Evolutionary conservation across 2,797 vertebrate genomes (phyloP), one percentile per base, ranked within the genome.

Genomic region (Acanthurus tractus): DNA sequence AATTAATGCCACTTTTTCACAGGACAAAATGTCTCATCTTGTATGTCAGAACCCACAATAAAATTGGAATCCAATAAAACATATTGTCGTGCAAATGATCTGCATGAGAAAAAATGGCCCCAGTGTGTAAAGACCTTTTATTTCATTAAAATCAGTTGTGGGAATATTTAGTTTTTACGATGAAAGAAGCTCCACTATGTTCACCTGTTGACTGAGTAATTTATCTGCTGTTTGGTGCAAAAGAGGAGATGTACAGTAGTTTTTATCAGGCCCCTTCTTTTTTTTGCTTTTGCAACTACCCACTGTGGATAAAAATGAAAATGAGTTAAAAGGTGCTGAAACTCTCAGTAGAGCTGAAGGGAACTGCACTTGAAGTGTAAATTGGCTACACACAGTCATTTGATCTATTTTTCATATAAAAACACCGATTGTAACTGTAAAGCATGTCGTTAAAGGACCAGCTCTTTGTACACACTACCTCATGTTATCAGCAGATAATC

Each of bases 401-500:
- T 12, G 23, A 64, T 20, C 12, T 6, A 45, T 0, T 58, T 8
- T 53, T 17, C 20, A 23, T 25, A 20, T 38, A 3, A 13, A 48
- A 20, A 36, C 48, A 42, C 8, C 34, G 3, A 74, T 56, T 40
- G 7, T 13, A 58, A 56, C 29, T 29, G 46, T 29, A 63, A 40
- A 48, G 62, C 15, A 69, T 29, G 20, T 44, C 63, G 44, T 56
- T 22, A 18, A 63, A 55, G 25, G 42, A 46, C 6, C 20, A 13
- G 48, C 54, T 84, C 63, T 72, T 78, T 61, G 46, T 45, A n/a
- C 42, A 54, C 53, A 63, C 40, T 46, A 29, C 59, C 74, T 75
- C 61, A 42, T 77, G 67, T 58, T 83, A 87, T 88, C 42, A 64
- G 50, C 59, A 85, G 80, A 89, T 85, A 84, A 63, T 66, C 59